Percentiles rank a stretch among this genome's conserved stretches.
phyloP scores from a whole-genome alignment of 2,888 invertebrate genomes.

The Strigamia transsilvanica region DNA sequence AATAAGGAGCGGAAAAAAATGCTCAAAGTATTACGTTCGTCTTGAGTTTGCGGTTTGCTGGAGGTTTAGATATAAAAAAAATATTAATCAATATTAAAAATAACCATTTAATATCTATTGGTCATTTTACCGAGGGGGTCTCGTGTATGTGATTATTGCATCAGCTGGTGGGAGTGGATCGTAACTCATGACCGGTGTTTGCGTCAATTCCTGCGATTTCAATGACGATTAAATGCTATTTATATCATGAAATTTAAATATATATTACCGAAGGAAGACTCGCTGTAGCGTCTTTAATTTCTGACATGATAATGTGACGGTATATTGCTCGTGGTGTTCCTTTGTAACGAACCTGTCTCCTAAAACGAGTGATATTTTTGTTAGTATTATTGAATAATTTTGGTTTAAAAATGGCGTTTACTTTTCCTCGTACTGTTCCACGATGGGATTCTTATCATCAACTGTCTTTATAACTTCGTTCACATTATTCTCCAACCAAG shows the following conservation, averaged over 20 bases:
- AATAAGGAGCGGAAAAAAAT: constrained; percentile 75
- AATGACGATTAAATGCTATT: constrained; percentile 55
- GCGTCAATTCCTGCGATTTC: constrained; percentile 65
- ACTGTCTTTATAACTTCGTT: constrained; percentile 72
- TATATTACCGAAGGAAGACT: constrained; percentile 69
- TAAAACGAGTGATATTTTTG: constrained; percentile 57
- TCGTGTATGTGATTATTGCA: constrained; percentile 74
- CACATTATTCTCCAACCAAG: constrained; percentile 80
- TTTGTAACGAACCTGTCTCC: constrained; percentile 71
- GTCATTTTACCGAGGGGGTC: constrained; percentile 64
- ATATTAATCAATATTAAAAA: not conserved
- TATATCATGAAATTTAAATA: constrained; percentile 54
- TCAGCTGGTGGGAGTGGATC: constrained; percentile 82
- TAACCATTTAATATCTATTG: not conserved
- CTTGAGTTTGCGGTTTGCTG: constrained; percentile 19
- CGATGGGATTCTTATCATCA: constrained; percentile 70
- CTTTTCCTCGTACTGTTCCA: constrained; percentile 72
- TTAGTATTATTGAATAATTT: not conserved
- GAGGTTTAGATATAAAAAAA: not conserved
- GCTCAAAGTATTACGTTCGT: constrained; percentile 63
- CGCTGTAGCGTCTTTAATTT: constrained; percentile 73
- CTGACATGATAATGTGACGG: constrained; percentile 76
- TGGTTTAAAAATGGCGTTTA: constrained; percentile 57
- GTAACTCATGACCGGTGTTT: constrained; percentile 74
- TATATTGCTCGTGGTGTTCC: constrained; percentile 74